Evolutionary conservation across 1,140 invertebrate genomes (phyloP), one percentile per base, ranked within the genome.

Genomic region (Danaus melanippus): DNA sequence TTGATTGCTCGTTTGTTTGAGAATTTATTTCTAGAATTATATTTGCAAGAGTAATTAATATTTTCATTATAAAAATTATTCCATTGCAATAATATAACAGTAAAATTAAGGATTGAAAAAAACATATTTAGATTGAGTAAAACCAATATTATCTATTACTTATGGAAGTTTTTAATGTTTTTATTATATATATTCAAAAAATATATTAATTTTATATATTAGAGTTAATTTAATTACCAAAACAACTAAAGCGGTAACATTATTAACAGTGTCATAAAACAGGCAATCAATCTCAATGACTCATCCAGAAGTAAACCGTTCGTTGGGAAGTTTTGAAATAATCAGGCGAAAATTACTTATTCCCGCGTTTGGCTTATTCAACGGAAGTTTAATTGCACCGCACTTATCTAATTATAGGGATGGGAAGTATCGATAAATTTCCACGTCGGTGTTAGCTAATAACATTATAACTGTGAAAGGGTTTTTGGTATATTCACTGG

Each of bases 391-490:
- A 76, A 84, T 84, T 84, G 74, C 69, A 67, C 72, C 70, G 67
- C 73, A 60, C 75, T 79, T 75, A 86, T 82, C 78, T 77, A 83
- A 85, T 86, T 84, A 85, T 76, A 73, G 79, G 80, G 82, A 77
- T 77, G 64, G 69, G 50, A 60, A 50, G 41, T 64, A 67, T 74
- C 74, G 69, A 71, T 75, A 67, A 62, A 58, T 58, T 57, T 53
- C 40, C 53, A 11, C 11, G 43, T 50, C 40, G 39, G 21, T 7
- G 21, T 52, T 46, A 55, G 55, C 46, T 15, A 42, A 43, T 55
- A 51, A 32, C 21, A 32, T 32, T 32, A 32, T 32, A 32, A 32
- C 0, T 0, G 4, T 0, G 21, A 32, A 32, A 32, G 21, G 21
- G 21, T 32, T 32, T 32, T 32, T n/a, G 17, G 1, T 21, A 21